These are phyloP conservation scores for Thymelicus sylvestris DNA, from an alignment of 2,888 invertebrate species.

Conservation along the genomic window DNA sequence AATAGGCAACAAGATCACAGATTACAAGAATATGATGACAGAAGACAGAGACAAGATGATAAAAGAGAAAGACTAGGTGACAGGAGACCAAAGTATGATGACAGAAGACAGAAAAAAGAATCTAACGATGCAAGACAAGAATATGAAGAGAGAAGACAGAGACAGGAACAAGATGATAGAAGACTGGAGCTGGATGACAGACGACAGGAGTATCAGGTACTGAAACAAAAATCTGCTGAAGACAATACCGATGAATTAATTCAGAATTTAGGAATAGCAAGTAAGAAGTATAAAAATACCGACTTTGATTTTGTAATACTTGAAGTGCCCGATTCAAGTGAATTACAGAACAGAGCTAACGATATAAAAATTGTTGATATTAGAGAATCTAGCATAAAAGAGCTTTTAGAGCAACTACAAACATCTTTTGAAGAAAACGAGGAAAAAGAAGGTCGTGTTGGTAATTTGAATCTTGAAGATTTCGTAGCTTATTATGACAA, in stretches of 20 bases:
- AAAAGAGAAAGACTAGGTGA: too few relatives aligned
- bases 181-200: not conserved
- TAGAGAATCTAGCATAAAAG: not conserved
- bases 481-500: slow-evolving; percentile 5
- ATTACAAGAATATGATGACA: not conserved
- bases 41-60: slow-evolving; percentile 2
- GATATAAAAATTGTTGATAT: slow-evolving; percentile 25
- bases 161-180: too few relatives aligned
- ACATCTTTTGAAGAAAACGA: not conserved
- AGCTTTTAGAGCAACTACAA: not conserved
- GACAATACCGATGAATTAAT: slow-evolving; percentile 10
- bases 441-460: not conserved
- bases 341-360: slow-evolving; percentile 2
- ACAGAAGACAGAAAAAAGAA: not conserved
- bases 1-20: not conserved
- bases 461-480: slow-evolving; percentile 10
- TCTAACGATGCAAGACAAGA: too few relatives aligned
- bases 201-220: slow-evolving; percentile 9
- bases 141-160: not conserved
- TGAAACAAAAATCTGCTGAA: not conserved
- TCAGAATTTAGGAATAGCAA: slow-evolving; percentile 26
- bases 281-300: slow-evolving; percentile 46
- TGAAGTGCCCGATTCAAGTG: slow-evolving; percentile 45
- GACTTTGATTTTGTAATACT: slow-evolving; percentile 57
- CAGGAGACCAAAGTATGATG: not conserved